These are phyloP conservation scores for Autographa gamma DNA, from an alignment of 2,888 invertebrate species.

Conservation along the genomic window DNA sequence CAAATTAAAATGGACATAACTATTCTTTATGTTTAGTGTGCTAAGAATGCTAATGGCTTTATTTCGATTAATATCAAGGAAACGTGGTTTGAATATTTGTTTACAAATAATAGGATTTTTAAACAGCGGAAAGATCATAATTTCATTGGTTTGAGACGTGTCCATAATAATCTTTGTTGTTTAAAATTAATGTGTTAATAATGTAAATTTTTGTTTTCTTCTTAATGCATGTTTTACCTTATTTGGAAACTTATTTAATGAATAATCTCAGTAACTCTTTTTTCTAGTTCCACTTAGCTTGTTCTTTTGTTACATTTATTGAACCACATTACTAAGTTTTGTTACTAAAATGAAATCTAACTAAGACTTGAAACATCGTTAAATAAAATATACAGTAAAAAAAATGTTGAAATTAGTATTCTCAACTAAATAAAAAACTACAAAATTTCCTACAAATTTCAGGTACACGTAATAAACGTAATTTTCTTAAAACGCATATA, in stretches of 20 bases:
- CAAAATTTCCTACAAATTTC: slow-evolving; percentile 13
- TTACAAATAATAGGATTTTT: slow-evolving; percentile 17
- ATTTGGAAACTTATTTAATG: too few relatives aligned
- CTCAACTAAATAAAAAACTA: background rate
- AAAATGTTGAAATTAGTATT: too few relatives aligned
- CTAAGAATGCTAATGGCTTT: slow-evolving; percentile 58
- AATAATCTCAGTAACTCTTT: too few relatives aligned
- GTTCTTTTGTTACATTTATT: background rate
- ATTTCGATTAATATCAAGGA: slow-evolving; percentile 59
- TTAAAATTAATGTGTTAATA: slow-evolving; percentile 15
- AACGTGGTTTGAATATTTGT: slow-evolving; percentile 55
- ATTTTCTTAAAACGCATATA: slow-evolving; percentile 62
- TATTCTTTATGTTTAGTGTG: slow-evolving; percentile 32
- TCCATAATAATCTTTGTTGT: slow-evolving; percentile 6
- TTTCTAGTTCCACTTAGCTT: too few relatives aligned
- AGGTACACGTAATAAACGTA: slow-evolving; percentile 37
- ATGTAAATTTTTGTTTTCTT: background rate
- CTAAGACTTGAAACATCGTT: too few relatives aligned
- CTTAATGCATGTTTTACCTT: too few relatives aligned
- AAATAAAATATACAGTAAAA: too few relatives aligned
- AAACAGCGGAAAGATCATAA: slow-evolving; percentile 27
- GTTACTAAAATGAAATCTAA: background rate
- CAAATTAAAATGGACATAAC: slow-evolving; percentile 47
- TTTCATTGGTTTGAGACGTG: slow-evolving; percentile 25
- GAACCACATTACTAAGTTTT: background rate